Evolutionary conservation across 2,113 vertebrate species (phyloP), one percentile per base, ranked within the genome.

Genomic region (Anseranas semipalmata): DNA sequence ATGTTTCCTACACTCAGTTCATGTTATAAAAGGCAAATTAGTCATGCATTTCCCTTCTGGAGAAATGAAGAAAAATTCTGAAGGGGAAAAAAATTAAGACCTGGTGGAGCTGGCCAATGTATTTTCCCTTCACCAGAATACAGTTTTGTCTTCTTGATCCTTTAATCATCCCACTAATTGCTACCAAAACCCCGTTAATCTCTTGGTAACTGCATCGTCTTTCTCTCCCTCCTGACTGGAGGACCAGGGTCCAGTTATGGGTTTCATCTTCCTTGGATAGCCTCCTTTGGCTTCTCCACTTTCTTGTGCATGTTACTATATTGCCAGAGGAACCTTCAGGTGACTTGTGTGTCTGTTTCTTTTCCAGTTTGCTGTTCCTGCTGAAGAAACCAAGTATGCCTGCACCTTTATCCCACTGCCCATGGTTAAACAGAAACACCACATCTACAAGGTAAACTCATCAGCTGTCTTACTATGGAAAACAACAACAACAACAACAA

Each of bases 391-490:
- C 39, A 98, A 98, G 19, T 99, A 99, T 12, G 98, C 98, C 87
- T 99, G 98, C 73, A 98, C 97, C 55, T 90, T 99, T 77, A 94
- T 98, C 48, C 97, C 95, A 24, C 87, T 98, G 14, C 97, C 98
- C 32, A 66, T 75, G 2, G 90, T 98, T 15, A 95, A 70, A 33
- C 71, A 83, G 85, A 99, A 99, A 53, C 97, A 98, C 85, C 98
- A 98, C 28, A 97, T 99, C 84, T 98, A 98, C 95, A 98, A 96
- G 97, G 98, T 99, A 97, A 98, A 63, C 12, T 15, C 63, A 4
- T 4, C 48, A 12, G 8, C 15, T 74, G 30, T 25, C 35, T 46
- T 21, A 30, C 39, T 25, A 43, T 12, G 28, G 33, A 18, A 70
- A 75, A 78, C n/a, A n/a, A n/a, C n/a, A n/a, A n/a, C n/a, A n/a